Base-by-base conservation (phyloP, 2,888 invertebrate species). In the Ormia ochracea region DNA sequence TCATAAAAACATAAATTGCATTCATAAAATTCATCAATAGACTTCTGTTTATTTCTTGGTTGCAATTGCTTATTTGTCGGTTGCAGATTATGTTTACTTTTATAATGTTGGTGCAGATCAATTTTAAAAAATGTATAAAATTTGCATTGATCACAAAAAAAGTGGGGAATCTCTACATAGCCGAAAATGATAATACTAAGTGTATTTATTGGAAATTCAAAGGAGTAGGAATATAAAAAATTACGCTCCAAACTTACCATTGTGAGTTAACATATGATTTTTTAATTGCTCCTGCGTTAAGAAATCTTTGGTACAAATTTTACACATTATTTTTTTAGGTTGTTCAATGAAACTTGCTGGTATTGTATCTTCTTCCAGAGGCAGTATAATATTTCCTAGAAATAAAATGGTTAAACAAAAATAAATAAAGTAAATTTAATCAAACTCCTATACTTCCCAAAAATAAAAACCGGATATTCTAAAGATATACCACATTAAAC, bases 1-100 rank as follows among this genome's bases (percentile, higher is more conserved):
- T 87, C 87, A 74, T 83, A 88, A 0, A 87, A 80, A 61, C 87
- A 87, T 81, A 88, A 75, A 72, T 87, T 87, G 36, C 87, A 87
- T 3, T 85, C 72, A 43, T 83, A 87, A 4, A 78, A 56, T 14
- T 81, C 76, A 66, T 78, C 63, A 2, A 17, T 17, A 5, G 23
- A 28, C 28, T 52, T 58, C 38, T 76, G 76, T 45, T 83, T 83
- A 41, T 82, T 85, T 76, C 75, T 83, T 19, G 84, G 84, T 65
- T 83, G 84, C 7, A 84, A 69, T 61, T 84, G 84, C 14, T 82
- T 81, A 14, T 63, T 81, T 26, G 83, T 81, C 5, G 84, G 82
- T 31, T 83, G 82, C 5, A 78, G 7, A 9, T 86, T 83, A 54
- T 88, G 87, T 56, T 82, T 82, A 9, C 79, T 83, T 58, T 82